Evolutionary conservation across 2,888 invertebrate genomes (phyloP).

Genomic region (Melanostoma scalare): DNA sequence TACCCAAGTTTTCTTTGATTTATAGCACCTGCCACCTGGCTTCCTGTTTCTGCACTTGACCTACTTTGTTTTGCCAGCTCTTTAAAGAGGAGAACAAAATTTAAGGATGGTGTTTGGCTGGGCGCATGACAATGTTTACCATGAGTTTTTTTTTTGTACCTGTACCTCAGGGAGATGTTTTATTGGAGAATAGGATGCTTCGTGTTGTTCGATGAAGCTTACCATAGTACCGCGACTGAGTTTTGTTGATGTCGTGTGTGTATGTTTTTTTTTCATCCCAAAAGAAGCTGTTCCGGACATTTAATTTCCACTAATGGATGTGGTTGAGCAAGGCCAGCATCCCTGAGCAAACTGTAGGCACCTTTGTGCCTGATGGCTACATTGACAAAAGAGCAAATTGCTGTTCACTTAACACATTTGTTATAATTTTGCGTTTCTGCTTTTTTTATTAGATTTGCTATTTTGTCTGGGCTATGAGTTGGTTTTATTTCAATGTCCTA

Average conservation of each 20-base stretch:
- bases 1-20: conserved; percentile 11
- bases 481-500: conserved; percentile 1
- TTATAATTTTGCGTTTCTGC: conserved; percentile 19
- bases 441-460: conserved; percentile 3
- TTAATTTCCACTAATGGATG: conserved; percentile 67
- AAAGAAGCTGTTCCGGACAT: conserved; percentile 38
- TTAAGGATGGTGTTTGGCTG: background rate
- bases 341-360: background rate
- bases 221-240: background rate
- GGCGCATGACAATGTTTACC: conserved; percentile 27
- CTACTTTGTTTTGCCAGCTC: conserved; percentile 8
- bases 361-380: background rate
- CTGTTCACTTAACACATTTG: conserved; percentile 46
- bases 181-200: background rate
- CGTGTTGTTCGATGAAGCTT: conserved; percentile 12
- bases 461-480: conserved; percentile 34
- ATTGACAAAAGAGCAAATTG: conserved; percentile 35
- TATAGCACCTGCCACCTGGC: too few species aligned
- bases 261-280: background rate
- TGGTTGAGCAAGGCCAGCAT: conserved; percentile 16
- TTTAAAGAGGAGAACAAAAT: conserved; percentile 1
- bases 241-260: background rate
- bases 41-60: conserved; percentile 39
- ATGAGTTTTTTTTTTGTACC: background rate
- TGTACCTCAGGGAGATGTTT: conserved; percentile 41